phyloP scores from a whole-genome alignment of 1,140 invertebrate genomes.

The Hermatobates lingyangjiaoensis region DNA sequence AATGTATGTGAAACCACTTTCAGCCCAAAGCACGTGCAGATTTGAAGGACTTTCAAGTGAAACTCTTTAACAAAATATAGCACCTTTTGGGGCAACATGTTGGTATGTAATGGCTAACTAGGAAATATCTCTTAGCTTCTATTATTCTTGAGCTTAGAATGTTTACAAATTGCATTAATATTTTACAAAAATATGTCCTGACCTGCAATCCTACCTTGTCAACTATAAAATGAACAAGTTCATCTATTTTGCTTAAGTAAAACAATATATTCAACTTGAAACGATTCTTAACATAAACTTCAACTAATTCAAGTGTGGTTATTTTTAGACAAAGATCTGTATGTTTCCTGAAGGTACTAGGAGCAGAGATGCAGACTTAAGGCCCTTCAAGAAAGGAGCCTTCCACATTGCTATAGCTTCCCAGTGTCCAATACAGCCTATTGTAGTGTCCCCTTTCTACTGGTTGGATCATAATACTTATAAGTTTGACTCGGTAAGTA shows the following conservation, averaged over 20 bases:
- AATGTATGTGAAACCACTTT: no score
- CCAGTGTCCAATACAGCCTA: slow-evolving; percentile 65
- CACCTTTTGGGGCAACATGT: no score
- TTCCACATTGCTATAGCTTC: slow-evolving; percentile 77
- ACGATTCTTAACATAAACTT: no score
- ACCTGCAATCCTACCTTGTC: not conserved
- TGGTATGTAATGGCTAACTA: no score
- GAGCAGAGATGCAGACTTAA: slow-evolving; percentile 38
- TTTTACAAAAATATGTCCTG: no score
- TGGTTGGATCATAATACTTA: slow-evolving; percentile 55
- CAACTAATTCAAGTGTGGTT: slow-evolving; percentile 7
- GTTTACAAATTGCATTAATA: no score
- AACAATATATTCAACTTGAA: not conserved
- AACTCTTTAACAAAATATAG: no score
- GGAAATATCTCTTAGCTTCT: no score
- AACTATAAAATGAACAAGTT: not conserved
- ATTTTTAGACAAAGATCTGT: slow-evolving; percentile 40
- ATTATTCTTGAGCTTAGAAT: no score
- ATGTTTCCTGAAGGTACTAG: slow-evolving; percentile 66
- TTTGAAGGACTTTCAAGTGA: no score
- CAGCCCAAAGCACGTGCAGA: no score
- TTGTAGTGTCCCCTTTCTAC: slow-evolving; percentile 74
- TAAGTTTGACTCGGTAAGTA: slow-evolving; percentile 50
- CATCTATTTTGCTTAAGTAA: not conserved
- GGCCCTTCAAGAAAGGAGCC: slow-evolving; percentile 81